Base-by-base conservation (phyloP, 2,888 invertebrate species). In the Cryptus viduatorius region DNA sequence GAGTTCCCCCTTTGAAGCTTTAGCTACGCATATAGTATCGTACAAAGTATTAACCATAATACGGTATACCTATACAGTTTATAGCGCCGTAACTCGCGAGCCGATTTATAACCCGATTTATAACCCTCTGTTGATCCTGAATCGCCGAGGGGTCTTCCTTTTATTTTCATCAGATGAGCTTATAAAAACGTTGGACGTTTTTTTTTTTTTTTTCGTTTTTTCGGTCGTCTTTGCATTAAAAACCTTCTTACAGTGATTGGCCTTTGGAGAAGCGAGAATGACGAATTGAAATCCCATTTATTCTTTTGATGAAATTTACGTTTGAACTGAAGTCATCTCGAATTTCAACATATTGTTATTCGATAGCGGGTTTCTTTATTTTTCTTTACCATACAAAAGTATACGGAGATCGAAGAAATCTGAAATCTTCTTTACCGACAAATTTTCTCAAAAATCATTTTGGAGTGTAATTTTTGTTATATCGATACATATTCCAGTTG, bases 31-130 rank as follows among this genome's bases (percentile, higher is more conserved):
- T 71, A 31, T 53, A 64, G 61, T 42, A 48, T 37, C n/a, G 50
- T 64, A 56, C 29, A 59, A 65, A 72, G 67, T 67, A 61, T 67
- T 31, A 44, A 0, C 37, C 5, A 37, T 37, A 37, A 37, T 37
- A 37, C 37, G 1, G 37, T 37, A 37, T 37, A 37, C 37, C 5
- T 37, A 37, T 37, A 37, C 16, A 61, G 61, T 50, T 53, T 29
- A 14, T 19, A 59, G 44, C 56, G 14, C 0, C n/a, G 67, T 29
- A 65, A 31, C 72, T 14, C 4, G 48, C 46, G 53, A 78, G 78
- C 71, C 83, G 76, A 75, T 83, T 84, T 83, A 78, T 78, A 78
- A 86, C 81, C 53, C 80, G 78, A 83, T 86, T 83, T 83, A 80
- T 64, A 83, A 85, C 69, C 73, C 79, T 8, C 76, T 53, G 73